Base-by-base conservation (phyloP, 2,888 invertebrate species). In the Ferrisia virgata region DNA sequence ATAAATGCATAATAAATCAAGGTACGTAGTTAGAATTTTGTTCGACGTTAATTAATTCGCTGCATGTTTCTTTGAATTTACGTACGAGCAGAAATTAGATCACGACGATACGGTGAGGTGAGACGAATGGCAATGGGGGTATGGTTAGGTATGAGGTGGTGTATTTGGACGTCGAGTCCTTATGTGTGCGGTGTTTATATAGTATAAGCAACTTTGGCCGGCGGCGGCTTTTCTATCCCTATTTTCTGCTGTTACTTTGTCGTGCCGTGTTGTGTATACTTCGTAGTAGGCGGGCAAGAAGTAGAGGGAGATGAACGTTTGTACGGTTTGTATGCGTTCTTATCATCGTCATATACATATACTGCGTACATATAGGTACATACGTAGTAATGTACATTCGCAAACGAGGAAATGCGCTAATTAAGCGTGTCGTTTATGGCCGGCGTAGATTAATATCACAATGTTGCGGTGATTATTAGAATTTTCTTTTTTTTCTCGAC, bases 401-500 rank as follows among this genome's bases (percentile, higher is more conserved):
- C 22, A 25, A 58, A 58, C 25, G 58, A 58, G 58, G 58, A 58
- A 58, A 58, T 58, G 25, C 58, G 58, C 58, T 58, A 58, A 58
- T 58, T 58, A 58, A 58, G 58, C 58, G 58, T 58, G 58, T 58
- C 58, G 58, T 58, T 58, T 58, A 58, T 58, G 58, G 58, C 25
- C 58, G 58, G 58, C 58, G 58, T 58, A 58, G 58, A 58, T 58
- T 58, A 58, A 58, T 58, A 25, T 58, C 25, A 11, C 2, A 58
- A 25, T 58, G 25, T 58, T 58, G 25, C 9, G 25, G 58, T 9
- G 22, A 25, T 25, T 58, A 47, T 47, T n/a, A n/a, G n/a, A n/a
- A n/a, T n/a, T n/a, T n/a, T n/a, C n/a, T n/a, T 47, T 47, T 47
- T 47, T 47, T 13, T 13, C 47, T 47, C 40, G 2, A 5, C 47